Base-by-base conservation (phyloP, 1,140 invertebrate genomes). In the Pseudomyrmex dendroicus region DNA sequence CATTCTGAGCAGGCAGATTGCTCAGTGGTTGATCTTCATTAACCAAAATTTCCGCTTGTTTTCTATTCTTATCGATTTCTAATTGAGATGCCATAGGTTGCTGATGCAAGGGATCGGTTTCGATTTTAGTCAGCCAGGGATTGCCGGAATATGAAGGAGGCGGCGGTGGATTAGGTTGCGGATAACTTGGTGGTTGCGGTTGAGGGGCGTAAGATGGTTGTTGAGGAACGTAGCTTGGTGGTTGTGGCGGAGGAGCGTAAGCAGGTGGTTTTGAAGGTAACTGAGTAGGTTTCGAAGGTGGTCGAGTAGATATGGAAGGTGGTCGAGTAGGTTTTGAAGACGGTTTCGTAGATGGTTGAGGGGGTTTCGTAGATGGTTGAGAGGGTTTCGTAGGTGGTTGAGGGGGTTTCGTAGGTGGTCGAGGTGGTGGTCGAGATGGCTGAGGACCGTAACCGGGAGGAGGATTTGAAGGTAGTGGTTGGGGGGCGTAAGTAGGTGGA, bases 41-140 rank as follows among this genome's bases (percentile, higher is more conserved):
- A 10, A 15, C 10, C 35, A 5, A 35, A 35, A 12, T 22, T 73
- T 48, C 0, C 68, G 46, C 8, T 78, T 44, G 3, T 46, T 35
- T 8, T 20, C 20, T n/a, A 82, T 4, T 48, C 12, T 77, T 52
- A 1, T 89, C 84, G 2, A 78, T 35, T 2, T 91, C 86, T 1
- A 76, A 4, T 22, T 87, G 76, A 5, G 76, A 20, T 0, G 46
- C 59, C 5, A 52, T 15, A 0, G 85, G 12, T 66, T 83, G 73
- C 50, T 90, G 85, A 48, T 90, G 73, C 87, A 88, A 88, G 5
- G 67, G 12, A 17, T 90, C 88, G 1, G 80, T 0, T 1, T 74
- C 61, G 2, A 7, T 2, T 3, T 66, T 82, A 44, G 8, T 66
- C 62, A 86, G 8, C 87, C 88, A 77, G 35, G 80, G 70, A 59